Evolutionary conservation across 35 echinoderm and acorn worm genomes (phyloP).

Genomic region (Chiridota heheva): DNA sequence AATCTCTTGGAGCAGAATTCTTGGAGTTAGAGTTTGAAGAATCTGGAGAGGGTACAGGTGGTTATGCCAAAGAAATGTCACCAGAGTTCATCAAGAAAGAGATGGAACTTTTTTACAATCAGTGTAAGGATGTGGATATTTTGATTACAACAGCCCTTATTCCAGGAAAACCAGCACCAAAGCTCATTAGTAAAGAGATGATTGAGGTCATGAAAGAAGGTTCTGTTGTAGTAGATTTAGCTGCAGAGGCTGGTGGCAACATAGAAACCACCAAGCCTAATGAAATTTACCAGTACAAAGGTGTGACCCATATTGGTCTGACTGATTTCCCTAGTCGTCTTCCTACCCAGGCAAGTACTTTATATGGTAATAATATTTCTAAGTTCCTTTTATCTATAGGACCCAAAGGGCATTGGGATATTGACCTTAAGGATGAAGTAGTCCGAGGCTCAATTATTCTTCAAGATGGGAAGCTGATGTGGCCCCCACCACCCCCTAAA

Average conservation of each 20-base stretch:
- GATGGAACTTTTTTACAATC: conserved; percentile 93
- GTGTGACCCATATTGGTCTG: conserved; percentile 92
- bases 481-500: conserved; percentile 96
- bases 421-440: conserved; percentile 97
- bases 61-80: conserved; percentile 99
- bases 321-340: conserved; percentile 89
- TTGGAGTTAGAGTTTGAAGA: conserved; percentile 86
- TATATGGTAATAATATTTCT: conserved; percentile 97
- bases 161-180: conserved; percentile 91
- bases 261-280: conserved; percentile 94
- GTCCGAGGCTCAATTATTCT: conserved; percentile 87
- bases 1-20: conserved; percentile 96
- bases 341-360: conserved; percentile 94
- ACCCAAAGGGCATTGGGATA: conserved; percentile 84
- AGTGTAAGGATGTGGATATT: conserved; percentile 97
- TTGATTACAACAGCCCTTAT: conserved; percentile 91
- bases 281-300: conserved; percentile 88
- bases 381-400: conserved; percentile 93
- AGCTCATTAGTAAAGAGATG: conserved; percentile 93
- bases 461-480: conserved; percentile 88
- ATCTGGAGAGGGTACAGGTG: conserved; percentile 91
- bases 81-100: conserved; percentile 94
- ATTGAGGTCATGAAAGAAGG: conserved; percentile 98
- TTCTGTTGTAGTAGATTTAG: conserved; percentile 93
- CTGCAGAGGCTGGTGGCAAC: conserved; percentile 93